Percentiles rank a stretch among this genome's conserved stretches.
Conservation (phyloP, 2,113 vertebrate species). For the Morone chrysops region DNA sequence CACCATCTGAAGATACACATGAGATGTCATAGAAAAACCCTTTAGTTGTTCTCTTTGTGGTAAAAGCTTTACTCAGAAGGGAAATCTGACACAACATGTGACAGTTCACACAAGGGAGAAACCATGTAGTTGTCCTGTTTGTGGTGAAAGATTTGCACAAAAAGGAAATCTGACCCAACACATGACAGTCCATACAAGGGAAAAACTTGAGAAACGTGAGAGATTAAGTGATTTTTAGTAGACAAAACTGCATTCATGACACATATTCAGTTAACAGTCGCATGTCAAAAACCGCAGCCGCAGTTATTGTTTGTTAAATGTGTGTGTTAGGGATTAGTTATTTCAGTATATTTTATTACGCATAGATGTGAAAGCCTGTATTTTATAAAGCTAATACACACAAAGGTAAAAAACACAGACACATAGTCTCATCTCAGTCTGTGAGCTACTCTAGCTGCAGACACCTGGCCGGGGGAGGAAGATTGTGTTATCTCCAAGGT, state of each 20-base stretch:
- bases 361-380: too few relatives aligned
- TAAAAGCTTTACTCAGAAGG: slow-evolving; percentile 21
- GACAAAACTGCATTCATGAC: background rate
- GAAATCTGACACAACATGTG: slow-evolving; percentile 32
- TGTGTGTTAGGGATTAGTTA: too few relatives aligned
- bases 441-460: too few relatives aligned
- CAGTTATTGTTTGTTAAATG: too few relatives aligned
- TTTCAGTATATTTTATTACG: too few relatives aligned
- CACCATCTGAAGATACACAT: slow-evolving; percentile 23
- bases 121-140: slow-evolving; percentile 11
- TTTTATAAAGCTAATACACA: too few relatives aligned
- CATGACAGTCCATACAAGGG: slow-evolving; percentile 32
- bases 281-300: too few relatives aligned
- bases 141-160: slow-evolving; percentile 15
- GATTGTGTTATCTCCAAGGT: too few relatives aligned
- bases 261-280: background rate
- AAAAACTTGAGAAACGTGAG: background rate
- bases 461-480: too few relatives aligned
- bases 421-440: too few relatives aligned
- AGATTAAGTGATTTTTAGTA: background rate
- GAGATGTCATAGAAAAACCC: slow-evolving; percentile 17
- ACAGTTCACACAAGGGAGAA: slow-evolving; percentile 6
- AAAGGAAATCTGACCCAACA: slow-evolving; percentile 39
- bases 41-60: slow-evolving; percentile 29
- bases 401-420: too few relatives aligned